Evolutionary conservation across 2,797 vertebrate genomes (phyloP).

Genomic region (Dipus sagitta): DNA sequence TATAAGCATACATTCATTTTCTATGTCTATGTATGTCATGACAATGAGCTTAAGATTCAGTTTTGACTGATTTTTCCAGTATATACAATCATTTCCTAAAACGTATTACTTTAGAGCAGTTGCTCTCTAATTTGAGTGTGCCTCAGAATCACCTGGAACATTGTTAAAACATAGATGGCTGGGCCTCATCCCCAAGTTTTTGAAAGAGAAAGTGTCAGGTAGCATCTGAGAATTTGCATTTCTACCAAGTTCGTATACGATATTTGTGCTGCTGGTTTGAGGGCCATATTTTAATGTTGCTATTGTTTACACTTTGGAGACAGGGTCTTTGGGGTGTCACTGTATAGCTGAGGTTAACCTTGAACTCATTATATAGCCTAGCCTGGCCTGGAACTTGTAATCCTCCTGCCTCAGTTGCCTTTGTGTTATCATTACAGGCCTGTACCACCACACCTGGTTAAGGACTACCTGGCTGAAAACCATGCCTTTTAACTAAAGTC

Average conservation of each 20-base stretch:
- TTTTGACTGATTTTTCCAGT: neutral
- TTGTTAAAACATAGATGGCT: constrained; percentile 11
- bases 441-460: neutral
- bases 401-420: neutral
- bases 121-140: neutral
- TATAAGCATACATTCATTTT: neutral
- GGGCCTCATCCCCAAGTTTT: neutral
- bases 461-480: neutral
- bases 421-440: neutral
- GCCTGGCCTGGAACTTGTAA: neutral
- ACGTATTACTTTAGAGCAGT: neutral
- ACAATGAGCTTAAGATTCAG: neutral
- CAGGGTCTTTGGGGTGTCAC: neutral
- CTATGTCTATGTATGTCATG: neutral
- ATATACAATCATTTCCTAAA: constrained; percentile 8
- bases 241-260: neutral
- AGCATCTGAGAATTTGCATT: neutral
- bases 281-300: neutral
- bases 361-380: neutral
- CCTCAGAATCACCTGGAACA: neutral
- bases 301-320: neutral
- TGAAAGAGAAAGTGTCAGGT: neutral
- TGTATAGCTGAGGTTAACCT: neutral
- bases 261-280: neutral
- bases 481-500: neutral